Percentiles rank a stretch among this genome's conserved stretches.
These are phyloP conservation scores for Eueremaeus valkanovi DNA, from an alignment of 2,888 invertebrate genomes.

Conservation along the genomic window DNA sequence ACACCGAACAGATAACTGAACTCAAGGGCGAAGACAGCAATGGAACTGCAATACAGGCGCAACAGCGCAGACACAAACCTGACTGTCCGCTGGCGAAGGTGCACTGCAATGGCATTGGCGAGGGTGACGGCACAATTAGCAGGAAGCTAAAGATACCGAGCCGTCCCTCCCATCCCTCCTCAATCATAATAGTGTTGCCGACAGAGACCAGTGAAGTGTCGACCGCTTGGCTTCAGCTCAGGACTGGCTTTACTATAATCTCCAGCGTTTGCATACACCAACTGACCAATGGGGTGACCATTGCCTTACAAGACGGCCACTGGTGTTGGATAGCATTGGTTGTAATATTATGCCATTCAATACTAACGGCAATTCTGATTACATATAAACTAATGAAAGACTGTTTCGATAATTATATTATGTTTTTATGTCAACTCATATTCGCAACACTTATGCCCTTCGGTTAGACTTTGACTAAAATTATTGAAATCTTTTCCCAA, in stretches of 20 bases:
- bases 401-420: background rate
- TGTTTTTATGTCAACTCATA: slow-evolving; percentile 25
- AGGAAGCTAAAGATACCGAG: background rate
- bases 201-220: background rate
- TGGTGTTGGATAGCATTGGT: slow-evolving; percentile 8
- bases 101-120: background rate
- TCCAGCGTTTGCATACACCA: background rate
- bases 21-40: background rate
- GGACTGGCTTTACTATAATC: background rate
- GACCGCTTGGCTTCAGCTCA: slow-evolving; percentile 14
- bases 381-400: background rate
- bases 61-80: background rate
- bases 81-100: slow-evolving; percentile 1
- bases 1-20: slow-evolving; percentile 1
- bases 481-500: no score
- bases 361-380: background rate
- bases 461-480: background rate
- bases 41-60: background rate
- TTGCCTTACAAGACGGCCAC: background rate
- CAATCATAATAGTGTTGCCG: slow-evolving; percentile 28
- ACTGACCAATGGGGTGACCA: slow-evolving; percentile 6
- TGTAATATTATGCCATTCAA: background rate
- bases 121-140: background rate
- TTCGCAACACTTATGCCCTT: slow-evolving; percentile 4
- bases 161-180: background rate